phyloP scores from a whole-genome alignment of 64 coral and sea anemone species.

The Actinia tenebrosa region DNA sequence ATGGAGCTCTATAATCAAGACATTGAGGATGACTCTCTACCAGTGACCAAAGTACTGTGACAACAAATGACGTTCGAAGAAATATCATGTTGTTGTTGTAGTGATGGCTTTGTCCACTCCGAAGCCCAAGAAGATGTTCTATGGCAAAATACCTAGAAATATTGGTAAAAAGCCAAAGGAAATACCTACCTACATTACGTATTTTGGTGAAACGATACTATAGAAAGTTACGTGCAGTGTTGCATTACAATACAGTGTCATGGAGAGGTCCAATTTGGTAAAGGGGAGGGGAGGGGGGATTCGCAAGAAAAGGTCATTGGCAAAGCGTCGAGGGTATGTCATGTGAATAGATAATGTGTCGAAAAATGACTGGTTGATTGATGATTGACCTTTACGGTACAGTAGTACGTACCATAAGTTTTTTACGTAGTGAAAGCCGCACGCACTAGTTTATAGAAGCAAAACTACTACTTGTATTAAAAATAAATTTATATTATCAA shows the following conservation, averaged over 20 bases:
- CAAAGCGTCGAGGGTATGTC: too few relatives aligned
- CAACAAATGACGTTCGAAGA: neutral
- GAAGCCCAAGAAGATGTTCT: neutral
- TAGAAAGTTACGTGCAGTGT: neutral
- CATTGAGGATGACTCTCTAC: constrained; percentile 76
- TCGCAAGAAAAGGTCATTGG: too few relatives aligned
- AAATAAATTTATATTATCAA: too few relatives aligned
- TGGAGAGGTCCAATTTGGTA: too few relatives aligned
- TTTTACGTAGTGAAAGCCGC: too few relatives aligned
- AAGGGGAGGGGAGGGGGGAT: too few relatives aligned
- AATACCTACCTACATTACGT: neutral
- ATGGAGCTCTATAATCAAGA: constrained; percentile 77
- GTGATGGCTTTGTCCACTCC: neutral
- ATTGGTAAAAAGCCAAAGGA: constrained; percentile 1
- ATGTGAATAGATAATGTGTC: too few relatives aligned
- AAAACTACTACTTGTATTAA: too few relatives aligned
- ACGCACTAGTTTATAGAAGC: too few relatives aligned
- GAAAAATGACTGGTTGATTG: too few relatives aligned
- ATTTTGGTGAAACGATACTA: neutral
- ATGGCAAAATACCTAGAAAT: neutral
- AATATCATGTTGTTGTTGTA: neutral
- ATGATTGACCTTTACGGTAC: too few relatives aligned
- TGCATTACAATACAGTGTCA: neutral
- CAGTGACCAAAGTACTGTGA: neutral
- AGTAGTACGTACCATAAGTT: too few relatives aligned